Percentiles rank a stretch among this genome's conserved stretches.
Evolutionary conservation across 1,140 invertebrate species (phyloP).

Genomic region (Caenorhabditis remanei): DNA sequence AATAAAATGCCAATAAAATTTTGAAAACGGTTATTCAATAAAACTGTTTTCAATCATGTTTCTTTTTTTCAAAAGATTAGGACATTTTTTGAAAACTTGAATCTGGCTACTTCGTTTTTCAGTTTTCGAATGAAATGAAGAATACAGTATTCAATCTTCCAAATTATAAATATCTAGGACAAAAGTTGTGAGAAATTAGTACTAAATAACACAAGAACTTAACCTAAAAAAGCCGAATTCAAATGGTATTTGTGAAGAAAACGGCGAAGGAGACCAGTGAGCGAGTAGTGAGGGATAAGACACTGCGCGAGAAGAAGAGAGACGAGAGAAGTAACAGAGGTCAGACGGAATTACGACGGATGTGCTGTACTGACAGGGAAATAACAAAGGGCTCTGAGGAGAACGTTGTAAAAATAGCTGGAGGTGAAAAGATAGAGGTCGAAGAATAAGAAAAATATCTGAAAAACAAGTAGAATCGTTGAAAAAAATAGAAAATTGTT

Average conservation of each 20-base stretch:
- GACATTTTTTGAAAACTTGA: too few species aligned
- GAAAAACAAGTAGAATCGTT: background rate
- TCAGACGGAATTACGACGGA: constrained; percentile 37
- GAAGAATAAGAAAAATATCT: background rate
- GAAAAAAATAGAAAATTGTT: background rate
- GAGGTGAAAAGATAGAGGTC: background rate
- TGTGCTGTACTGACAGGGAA: background rate
- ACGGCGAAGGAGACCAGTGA: constrained; percentile 19
- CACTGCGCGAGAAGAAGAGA: background rate
- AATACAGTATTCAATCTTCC: too few species aligned
- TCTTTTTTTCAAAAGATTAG: background rate
- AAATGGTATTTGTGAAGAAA: constrained; percentile 44
- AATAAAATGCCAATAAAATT: too few species aligned
- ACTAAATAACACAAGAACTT: background rate
- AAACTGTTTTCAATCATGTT: too few species aligned
- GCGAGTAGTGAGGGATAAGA: background rate
- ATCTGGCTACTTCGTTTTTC: too few species aligned
- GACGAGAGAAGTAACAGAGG: constrained; percentile 22
- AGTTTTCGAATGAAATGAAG: too few species aligned
- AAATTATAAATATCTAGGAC: too few species aligned
- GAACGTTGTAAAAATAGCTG: constrained; percentile 44
- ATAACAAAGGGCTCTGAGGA: constrained; percentile 11
- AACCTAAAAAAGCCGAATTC: constrained; percentile 15
- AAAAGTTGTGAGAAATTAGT: too few species aligned
- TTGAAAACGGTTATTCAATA: too few species aligned